These are phyloP conservation scores for Clarias laeviceps DNA, from an alignment of 2,797 vertebrate genomes.

Conservation along the genomic window DNA sequence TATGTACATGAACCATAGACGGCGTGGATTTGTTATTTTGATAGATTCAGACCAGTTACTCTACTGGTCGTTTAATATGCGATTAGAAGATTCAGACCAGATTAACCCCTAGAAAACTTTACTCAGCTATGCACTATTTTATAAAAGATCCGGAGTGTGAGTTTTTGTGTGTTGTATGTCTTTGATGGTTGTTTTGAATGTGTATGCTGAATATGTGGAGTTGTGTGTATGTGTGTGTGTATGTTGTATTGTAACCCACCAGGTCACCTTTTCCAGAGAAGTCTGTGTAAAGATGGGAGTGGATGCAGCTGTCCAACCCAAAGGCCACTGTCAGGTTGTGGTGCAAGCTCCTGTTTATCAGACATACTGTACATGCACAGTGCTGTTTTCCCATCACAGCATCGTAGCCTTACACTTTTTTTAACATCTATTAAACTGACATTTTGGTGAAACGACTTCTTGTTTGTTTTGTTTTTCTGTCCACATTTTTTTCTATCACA, in stretches of 20 bases:
- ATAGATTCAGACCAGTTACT: conserved; percentile 19
- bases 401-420: conserved; percentile 69
- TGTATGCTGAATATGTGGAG: conserved; percentile 16
- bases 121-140: conserved; percentile 73
- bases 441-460: conserved; percentile 58
- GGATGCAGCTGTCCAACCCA: conserved; percentile 25
- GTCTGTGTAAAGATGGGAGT: conserved; percentile 21
- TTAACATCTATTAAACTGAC: conserved; percentile 73
- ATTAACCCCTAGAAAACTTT: conserved; percentile 44
- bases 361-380: conserved; percentile 40
- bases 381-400: conserved; percentile 54
- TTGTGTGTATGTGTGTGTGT: conserved; percentile 5
- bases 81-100: conserved; percentile 20
- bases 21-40: conserved; percentile 63
- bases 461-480: conserved; percentile 12
- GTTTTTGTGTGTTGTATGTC: not conserved
- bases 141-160: conserved; percentile 18
- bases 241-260: conserved; percentile 7
- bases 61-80: conserved; percentile 17
- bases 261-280: conserved; percentile 14
- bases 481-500: not conserved
- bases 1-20: conserved; percentile 86
- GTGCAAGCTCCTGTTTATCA: conserved; percentile 19
- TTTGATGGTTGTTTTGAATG: conserved; percentile 24
- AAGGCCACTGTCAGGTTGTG: conserved; percentile 39